Conservation (phyloP, 2,113 vertebrate species). For the Petrocephalus microphthalmus region DNA sequence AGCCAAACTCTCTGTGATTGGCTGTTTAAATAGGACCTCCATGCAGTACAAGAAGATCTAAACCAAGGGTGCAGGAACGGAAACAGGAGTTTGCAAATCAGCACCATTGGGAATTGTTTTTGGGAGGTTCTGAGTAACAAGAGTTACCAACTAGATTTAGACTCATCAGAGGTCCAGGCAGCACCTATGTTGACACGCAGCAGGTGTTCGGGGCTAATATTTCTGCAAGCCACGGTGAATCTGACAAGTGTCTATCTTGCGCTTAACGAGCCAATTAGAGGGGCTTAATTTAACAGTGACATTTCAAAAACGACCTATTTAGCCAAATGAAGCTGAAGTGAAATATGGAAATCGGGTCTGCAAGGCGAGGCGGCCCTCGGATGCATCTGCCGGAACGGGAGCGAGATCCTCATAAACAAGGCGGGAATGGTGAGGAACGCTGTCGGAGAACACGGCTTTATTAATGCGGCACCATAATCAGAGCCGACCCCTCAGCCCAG, state of each 20-base stretch:
- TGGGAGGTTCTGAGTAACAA: background rate
- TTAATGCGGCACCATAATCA: background rate
- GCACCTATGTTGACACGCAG: background rate
- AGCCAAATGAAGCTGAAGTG: slow-evolving; percentile 26
- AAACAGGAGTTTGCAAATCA: background rate
- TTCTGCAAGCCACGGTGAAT: background rate
- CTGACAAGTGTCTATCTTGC: slow-evolving; percentile 20
- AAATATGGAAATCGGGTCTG: background rate
- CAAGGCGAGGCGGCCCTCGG: background rate
- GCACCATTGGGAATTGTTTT: background rate
- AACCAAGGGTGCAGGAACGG: background rate
- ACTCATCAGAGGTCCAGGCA: background rate
- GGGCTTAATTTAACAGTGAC: slow-evolving; percentile 28
- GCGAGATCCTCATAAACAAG: background rate
- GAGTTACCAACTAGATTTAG: background rate
- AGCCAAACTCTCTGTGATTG: background rate
- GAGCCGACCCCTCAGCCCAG: background rate
- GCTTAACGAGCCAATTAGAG: slow-evolving; percentile 19
- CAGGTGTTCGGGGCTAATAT: background rate
- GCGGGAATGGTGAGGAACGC: background rate
- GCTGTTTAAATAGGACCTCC: background rate
- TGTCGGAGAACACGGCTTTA: background rate
- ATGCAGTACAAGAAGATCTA: background rate
- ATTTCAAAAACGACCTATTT: slow-evolving; percentile 25
- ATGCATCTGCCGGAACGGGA: background rate